phyloP scores from a whole-genome alignment of 2,888 invertebrate species.

The Brenthis daphne region DNA sequence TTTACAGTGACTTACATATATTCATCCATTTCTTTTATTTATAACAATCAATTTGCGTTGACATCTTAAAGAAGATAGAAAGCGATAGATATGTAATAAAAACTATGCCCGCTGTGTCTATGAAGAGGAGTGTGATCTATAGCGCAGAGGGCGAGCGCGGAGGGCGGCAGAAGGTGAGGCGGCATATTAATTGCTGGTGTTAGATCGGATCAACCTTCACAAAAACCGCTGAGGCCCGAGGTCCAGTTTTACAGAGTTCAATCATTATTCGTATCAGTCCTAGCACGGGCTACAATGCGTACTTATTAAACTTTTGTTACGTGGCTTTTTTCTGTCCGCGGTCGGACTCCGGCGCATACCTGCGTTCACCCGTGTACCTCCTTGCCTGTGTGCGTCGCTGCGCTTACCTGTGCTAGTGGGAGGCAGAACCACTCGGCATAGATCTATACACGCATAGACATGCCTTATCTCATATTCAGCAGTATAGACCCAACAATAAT shows the following conservation, averaged over 20 bases:
- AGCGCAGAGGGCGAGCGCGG: not conserved
- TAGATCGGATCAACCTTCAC: conserved; percentile 39
- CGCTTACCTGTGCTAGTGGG: conserved; percentile 64
- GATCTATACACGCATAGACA: conserved; percentile 51
- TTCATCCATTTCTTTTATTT: no score
- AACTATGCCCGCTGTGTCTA: no score
- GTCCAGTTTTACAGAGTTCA: conserved; percentile 47
- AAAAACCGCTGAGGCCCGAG: conserved; percentile 4
- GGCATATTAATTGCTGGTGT: conserved; percentile 40
- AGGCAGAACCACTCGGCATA: conserved; percentile 52
- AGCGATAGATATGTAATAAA: no score
- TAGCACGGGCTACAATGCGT: conserved; percentile 57
- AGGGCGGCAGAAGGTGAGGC: conserved; percentile 1
- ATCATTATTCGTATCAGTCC: conserved; percentile 49
- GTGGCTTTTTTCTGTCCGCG: conserved; percentile 57
- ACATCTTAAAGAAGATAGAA: no score
- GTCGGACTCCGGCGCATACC: conserved; percentile 63
- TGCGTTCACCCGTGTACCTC: conserved; percentile 43
- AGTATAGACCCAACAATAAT: no score
- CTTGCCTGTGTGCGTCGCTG: conserved; percentile 46
- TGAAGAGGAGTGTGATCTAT: not conserved
- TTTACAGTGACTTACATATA: no score
- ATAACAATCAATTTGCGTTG: no score
- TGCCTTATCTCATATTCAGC: conserved; percentile 32
- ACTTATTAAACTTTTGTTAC: conserved; percentile 74